These are phyloP conservation scores for Colossoma macropomum DNA, from an alignment of 2,113 vertebrate species.

Conservation along the genomic window DNA sequence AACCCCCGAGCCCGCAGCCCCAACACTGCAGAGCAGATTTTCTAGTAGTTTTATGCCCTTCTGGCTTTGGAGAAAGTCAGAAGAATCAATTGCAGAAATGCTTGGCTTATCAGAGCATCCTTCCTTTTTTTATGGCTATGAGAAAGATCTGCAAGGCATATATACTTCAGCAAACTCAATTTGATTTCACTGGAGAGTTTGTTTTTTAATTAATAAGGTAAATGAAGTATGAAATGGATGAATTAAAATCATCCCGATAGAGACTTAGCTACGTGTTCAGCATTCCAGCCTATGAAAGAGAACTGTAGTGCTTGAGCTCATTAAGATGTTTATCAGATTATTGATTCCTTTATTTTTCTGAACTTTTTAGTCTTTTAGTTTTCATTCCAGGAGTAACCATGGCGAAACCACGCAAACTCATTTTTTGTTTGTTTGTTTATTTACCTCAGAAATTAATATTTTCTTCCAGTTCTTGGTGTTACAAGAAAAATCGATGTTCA, in stretches of 20 bases:
- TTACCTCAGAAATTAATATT: no score
- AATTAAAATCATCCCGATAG: conserved; percentile 3
- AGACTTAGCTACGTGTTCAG: not conserved
- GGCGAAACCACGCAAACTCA: no score
- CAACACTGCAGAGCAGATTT: not conserved
- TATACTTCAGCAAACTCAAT: not conserved
- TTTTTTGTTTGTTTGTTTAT: no score
- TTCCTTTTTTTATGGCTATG: not conserved
- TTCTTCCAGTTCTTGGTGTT: no score
- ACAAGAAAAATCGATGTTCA: not conserved
- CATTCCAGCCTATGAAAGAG: not conserved
- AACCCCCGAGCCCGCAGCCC: not conserved
- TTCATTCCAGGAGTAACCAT: no score
- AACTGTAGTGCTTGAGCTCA: not conserved
- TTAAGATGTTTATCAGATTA: not conserved
- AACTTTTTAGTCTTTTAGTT: no score
- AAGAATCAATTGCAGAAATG: not conserved
- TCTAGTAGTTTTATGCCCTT: not conserved
- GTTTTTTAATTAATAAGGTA: not conserved
- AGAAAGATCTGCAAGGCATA: not conserved
- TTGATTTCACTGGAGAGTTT: conserved; percentile 1
- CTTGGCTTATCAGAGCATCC: not conserved
- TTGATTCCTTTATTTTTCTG: no score
- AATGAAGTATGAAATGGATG: conserved; percentile 8
- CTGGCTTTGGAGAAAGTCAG: not conserved